Evolutionary conservation across 2,888 invertebrate genomes (phyloP), one percentile per base, ranked within the genome.

Genomic region (Tenthredo mesomela): DNA sequence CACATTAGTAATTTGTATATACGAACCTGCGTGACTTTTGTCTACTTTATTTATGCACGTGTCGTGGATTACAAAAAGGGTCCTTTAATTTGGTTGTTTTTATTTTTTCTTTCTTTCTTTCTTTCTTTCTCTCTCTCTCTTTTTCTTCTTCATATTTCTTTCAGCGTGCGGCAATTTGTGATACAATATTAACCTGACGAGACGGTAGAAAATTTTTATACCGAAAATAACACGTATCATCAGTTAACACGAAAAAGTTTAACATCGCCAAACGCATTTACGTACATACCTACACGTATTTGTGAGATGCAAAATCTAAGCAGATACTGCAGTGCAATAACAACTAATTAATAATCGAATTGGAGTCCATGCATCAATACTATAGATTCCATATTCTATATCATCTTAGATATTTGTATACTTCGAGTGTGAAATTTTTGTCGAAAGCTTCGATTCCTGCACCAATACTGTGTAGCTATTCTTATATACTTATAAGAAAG

Each of bases 11-110:
- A 43, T 43, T 21, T 21, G 29, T 21, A 21, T 21, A 21, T 21
- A 21, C 40, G 10, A 21, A 43, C 40, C n/a, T 77, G 75, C 75
- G 50, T 50, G 75, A 50, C 75, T 50, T 54, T 77, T 33, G 29
- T 54, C 40, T 33, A n/a, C 77, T 50, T 33, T 77, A 77, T 77
- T 77, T 50, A 77, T 54, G 54, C 50, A 54, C 10, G 18, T 54
- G 50, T 77, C 77, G 77, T 54, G 25, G 77, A 54, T 77, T 54
- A 54, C 33, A 77, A 54, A 29, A 33, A 73, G 40, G 71, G 71
- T 73, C 6, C 43, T 54, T 54, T 54, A 54, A n/a, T 67, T 29
- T 18, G 18, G 18, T 10, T 37, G 37, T 2, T 25, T 29, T 65
- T 65, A 0, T 4, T 21, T 25, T 29, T 50, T 29, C 0, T 65